phyloP scores from a whole-genome alignment of 2,888 invertebrate species.

The Tipula unca region DNA sequence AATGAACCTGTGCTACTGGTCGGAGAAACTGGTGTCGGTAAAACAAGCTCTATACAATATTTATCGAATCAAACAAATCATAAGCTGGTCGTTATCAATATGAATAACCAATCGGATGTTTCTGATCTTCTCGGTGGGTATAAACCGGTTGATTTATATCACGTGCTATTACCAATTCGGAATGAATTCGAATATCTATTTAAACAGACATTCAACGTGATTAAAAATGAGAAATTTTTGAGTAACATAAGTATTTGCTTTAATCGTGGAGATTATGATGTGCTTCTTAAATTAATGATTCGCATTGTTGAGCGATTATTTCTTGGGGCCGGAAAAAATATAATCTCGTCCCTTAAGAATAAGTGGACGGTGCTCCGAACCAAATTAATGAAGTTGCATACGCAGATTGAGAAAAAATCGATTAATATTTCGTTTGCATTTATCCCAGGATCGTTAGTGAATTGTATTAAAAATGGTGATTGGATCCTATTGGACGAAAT shows the following conservation, averaged over 20 bases:
- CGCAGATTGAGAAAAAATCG: conserved; percentile 58
- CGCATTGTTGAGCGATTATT: conserved; percentile 47
- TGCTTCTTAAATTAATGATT: conserved; percentile 66
- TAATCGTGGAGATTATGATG: conserved; percentile 61
- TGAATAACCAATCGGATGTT: conserved; percentile 98
- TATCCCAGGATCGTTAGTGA: conserved; percentile 87
- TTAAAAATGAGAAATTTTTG: conserved; percentile 76
- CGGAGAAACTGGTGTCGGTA: conserved; percentile 98
- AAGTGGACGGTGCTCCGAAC: conserved; percentile 58
- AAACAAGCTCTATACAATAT: conserved; percentile 91
- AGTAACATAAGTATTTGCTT: conserved; percentile 69
- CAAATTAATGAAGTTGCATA: conserved; percentile 61
- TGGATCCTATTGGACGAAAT: conserved; percentile 99
- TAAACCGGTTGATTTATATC: conserved; percentile 88
- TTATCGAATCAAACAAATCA: conserved; percentile 76
- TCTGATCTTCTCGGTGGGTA: conserved; percentile 94
- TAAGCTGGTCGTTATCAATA: conserved; percentile 87
- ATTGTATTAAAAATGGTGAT: conserved; percentile 82
- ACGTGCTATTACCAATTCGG: conserved; percentile 70
- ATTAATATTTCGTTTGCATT: conserved; percentile 62
- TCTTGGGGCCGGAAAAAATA: conserved; percentile 29
- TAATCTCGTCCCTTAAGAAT: conserved; percentile 40
- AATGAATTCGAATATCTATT: conserved; percentile 79
- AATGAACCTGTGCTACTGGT: conserved; percentile 89
- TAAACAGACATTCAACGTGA: conserved; percentile 61